Conservation (phyloP, 2,113 vertebrate genomes). For the Amphiprion percula region DNA sequence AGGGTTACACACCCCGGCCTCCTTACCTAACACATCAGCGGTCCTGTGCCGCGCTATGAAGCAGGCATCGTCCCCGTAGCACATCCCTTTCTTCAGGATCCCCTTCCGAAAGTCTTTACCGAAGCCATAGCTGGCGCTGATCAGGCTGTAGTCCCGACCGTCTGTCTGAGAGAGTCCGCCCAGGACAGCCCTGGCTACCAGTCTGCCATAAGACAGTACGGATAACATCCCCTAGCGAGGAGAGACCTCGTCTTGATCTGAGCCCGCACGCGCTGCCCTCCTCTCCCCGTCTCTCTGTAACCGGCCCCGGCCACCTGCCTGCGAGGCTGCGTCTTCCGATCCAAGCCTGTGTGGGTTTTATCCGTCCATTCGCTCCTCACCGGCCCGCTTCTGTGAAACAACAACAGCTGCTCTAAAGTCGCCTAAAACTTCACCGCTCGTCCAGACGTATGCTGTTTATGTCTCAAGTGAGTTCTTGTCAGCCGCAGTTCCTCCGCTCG, state of each 20-base stretch:
- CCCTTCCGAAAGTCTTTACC: constrained; percentile 99
- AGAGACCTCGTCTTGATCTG: constrained; percentile 40
- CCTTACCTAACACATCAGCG: constrained; percentile 96
- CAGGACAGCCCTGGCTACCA: constrained; percentile 97
- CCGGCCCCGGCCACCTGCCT: constrained; percentile 33
- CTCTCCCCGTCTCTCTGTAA: neutral
- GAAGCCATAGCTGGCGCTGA: constrained; percentile 96
- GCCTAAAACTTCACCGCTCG: neutral
- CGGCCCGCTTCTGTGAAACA: constrained; percentile 15
- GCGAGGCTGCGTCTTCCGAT: constrained; percentile 37
- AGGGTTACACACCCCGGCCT: too few species aligned
- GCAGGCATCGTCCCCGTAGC: constrained; percentile 98
- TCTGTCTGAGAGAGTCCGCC: constrained; percentile 97
- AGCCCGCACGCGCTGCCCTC: constrained; percentile 33
- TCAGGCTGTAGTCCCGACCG: constrained; percentile 94
- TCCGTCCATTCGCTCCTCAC: constrained; percentile 61
- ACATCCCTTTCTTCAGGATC: constrained; percentile 98
- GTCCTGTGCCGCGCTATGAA: constrained; percentile 93
- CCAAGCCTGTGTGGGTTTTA: constrained; percentile 33
- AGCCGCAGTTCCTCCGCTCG: constrained; percentile 61
- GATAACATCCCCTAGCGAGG: constrained; percentile 91
- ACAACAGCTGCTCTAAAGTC: neutral
- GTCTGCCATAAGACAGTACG: constrained; percentile 96
- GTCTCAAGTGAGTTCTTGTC: constrained; percentile 49
- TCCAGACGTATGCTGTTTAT: constrained; percentile 19